Evolutionary conservation across 1,140 invertebrate genomes (phyloP).

Genomic region (Lepidurus packardi): DNA sequence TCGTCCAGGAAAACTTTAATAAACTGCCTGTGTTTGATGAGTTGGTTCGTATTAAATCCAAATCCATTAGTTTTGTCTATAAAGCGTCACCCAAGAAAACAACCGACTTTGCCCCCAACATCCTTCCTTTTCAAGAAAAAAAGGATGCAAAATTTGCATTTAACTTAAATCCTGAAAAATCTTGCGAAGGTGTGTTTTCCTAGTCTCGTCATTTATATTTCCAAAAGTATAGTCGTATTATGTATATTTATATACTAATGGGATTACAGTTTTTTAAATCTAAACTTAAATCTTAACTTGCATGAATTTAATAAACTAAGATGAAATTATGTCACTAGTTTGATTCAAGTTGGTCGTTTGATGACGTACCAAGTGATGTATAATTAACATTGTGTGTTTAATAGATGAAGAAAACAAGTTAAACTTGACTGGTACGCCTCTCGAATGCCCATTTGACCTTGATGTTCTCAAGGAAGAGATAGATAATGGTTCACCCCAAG

Average conservation of each 20-base stretch:
- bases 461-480: slow-evolving; percentile 26
- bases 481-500: slow-evolving; percentile 24
- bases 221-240: too few species aligned
- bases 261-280: not conserved
- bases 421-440: slow-evolving; percentile 27
- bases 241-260: too few species aligned
- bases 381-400: too few species aligned
- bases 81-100: not conserved
- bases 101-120: not conserved
- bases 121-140: not conserved
- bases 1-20: not conserved
- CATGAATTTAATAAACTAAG: not conserved
- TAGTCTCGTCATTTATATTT: too few species aligned
- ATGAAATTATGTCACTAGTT: too few species aligned
- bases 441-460: slow-evolving; percentile 33
- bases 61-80: not conserved
- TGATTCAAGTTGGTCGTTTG: too few species aligned
- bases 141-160: not conserved
- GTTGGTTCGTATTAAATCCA: not conserved
- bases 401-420: not conserved
- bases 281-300: not conserved
- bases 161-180: too few species aligned
- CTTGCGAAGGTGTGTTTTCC: too few species aligned
- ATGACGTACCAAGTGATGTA: too few species aligned
- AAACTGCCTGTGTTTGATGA: not conserved